A percentile compares a stretch with the other conserved stretches of the same genome.
These are phyloP conservation scores for Tragelaphus strepsiceros DNA, from an alignment of 2,113 vertebrate genomes.

Conservation along the genomic window DNA sequence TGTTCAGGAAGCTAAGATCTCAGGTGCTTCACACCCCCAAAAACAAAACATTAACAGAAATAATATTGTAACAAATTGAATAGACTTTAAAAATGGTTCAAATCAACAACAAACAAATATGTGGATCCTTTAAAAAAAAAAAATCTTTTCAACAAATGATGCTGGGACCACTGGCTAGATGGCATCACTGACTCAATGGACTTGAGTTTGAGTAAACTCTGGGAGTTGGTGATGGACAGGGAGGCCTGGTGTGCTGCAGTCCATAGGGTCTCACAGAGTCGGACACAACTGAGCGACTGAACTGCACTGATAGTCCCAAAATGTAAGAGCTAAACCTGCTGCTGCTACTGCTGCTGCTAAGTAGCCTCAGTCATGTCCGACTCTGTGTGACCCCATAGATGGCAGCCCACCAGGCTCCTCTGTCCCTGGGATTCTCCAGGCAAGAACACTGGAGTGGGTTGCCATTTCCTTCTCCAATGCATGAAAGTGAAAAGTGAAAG, in stretches of 20 bases:
- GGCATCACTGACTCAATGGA: neutral
- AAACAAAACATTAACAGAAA: neutral
- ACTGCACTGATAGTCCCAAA: neutral
- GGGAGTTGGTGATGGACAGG: neutral
- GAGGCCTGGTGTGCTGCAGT: neutral
- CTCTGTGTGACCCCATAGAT: too few relatives aligned
- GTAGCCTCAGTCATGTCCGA: too few relatives aligned
- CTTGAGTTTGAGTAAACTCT: neutral
- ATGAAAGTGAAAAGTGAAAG: too few relatives aligned
- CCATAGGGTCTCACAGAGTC: neutral
- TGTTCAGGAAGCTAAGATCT: neutral
- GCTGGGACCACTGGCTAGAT: neutral
- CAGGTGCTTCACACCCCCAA: accelerated
- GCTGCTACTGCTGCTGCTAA: too few relatives aligned
- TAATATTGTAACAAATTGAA: neutral
- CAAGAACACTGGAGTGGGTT: too few relatives aligned
- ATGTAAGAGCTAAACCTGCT: too few relatives aligned
- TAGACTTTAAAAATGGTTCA: neutral
- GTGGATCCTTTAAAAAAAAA: neutral
- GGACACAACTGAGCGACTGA: accelerated
- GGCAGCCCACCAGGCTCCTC: too few relatives aligned
- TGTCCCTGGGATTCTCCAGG: too few relatives aligned
- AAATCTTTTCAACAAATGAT: neutral
- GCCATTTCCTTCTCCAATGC: too few relatives aligned
- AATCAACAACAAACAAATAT: neutral